These are phyloP conservation scores for Sebastes cheni DNA, from an alignment of 2,797 vertebrate genomes.

Conservation along the genomic window DNA sequence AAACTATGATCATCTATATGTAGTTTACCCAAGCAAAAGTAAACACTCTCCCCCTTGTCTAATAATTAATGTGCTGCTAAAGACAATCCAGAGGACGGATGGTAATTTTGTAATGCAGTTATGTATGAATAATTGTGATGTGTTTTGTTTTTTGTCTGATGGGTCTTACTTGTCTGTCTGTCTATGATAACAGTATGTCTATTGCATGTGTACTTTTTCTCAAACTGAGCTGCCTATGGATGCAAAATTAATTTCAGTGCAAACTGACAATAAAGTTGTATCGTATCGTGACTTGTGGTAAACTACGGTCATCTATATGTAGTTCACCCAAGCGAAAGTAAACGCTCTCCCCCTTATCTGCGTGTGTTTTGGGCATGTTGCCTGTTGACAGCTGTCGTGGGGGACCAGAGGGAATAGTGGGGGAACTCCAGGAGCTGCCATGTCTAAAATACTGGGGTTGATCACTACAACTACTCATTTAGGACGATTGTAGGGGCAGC, in stretches of 20 bases:
- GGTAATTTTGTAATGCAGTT: fast-evolving
- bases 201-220: too few species aligned
- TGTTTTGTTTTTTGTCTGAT: too few species aligned
- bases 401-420: not conserved
- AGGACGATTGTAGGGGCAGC: not conserved
- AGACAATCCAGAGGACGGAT: too few species aligned
- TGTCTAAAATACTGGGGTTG: conserved; percentile 22
- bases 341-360: not conserved
- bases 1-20: not conserved
- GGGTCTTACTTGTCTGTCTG: too few species aligned
- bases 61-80: too few species aligned
- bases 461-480: conserved; percentile 2
- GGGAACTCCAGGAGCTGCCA: not conserved
- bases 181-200: too few species aligned
- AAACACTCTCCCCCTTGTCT: not conserved
- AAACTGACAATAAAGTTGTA: too few species aligned
- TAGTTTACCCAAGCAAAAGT: not conserved
- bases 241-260: too few species aligned
- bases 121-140: too few species aligned
- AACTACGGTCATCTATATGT: not conserved
- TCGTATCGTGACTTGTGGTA: not conserved
- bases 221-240: too few species aligned
- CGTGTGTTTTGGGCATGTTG: conserved; percentile 13
- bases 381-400: conserved; percentile 54
- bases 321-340: not conserved